These are phyloP conservation scores for Myocastor coypus DNA, from an alignment of 2,113 vertebrate species.

Conservation along the genomic window DNA sequence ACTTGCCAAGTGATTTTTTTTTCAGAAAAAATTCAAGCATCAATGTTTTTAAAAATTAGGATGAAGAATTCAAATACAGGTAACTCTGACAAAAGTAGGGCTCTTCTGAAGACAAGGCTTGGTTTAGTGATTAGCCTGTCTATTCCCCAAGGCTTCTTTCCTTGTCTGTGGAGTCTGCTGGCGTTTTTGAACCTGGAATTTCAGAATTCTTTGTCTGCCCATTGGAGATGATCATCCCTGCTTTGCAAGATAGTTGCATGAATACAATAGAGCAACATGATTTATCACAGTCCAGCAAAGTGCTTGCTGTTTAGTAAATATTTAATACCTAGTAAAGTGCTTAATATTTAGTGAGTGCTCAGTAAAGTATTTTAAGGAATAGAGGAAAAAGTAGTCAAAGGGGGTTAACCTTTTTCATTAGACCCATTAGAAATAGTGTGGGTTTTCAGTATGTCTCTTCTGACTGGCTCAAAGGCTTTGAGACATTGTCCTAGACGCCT, in stretches of 20 bases:
- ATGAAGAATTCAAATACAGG: not conserved
- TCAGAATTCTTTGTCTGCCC: not conserved
- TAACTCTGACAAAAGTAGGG: not conserved
- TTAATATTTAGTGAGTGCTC: not conserved
- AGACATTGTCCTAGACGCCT: not conserved
- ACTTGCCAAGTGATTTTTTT: constrained; percentile 56
- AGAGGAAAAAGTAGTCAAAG: not conserved
- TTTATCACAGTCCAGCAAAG: not conserved
- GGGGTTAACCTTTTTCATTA: not conserved
- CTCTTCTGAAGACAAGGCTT: not conserved
- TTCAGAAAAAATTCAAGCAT: not conserved
- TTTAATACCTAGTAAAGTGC: not conserved
- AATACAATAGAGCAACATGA: not conserved
- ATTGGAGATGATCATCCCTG: not conserved
- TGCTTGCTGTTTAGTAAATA: not conserved
- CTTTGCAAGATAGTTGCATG: not conserved
- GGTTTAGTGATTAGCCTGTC: not conserved
- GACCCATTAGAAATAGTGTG: not conserved
- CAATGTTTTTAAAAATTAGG: constrained; percentile 12
- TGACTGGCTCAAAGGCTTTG: not conserved
- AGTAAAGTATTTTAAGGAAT: not conserved
- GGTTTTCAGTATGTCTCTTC: not conserved
- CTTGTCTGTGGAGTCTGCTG: not conserved
- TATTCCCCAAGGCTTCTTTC: not conserved
- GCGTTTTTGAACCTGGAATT: not conserved